Base-by-base conservation (phyloP, 2,113 vertebrate species). In the Tapirus terrestris region DNA sequence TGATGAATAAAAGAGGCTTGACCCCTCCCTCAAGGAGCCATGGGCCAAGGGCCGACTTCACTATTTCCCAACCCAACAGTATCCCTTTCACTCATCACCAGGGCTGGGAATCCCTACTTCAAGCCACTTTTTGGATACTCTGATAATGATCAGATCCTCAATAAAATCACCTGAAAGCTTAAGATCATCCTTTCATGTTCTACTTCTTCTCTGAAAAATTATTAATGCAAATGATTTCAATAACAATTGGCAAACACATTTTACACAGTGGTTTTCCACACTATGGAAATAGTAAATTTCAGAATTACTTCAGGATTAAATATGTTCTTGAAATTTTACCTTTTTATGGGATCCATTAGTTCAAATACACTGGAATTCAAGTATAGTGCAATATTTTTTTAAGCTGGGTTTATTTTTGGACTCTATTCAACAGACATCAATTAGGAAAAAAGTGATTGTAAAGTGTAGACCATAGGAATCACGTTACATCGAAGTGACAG, bases 121-220 rank as follows among this genome's bases (percentile, higher is more conserved):
- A 33, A 53, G 43, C 17, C 8, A 84, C 33, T 61, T 72, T 93
- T 72, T 53, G 10, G 53, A 92, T 96, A 82, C 43, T 70, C 60
- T 45, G 60, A 70, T 94, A 90, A 67, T 81, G 33, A 88, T 70
- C 31, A 97, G n/a, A 61, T 67, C n/a, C 56, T 93, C 63, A 73
- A 29, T 56, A 89, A 94, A 93, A 67, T 85, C 76, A 94, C 20
- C 14, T 12, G 39, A 91, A 91, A 96, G 18, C 17, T 94, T 72
- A 63, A 20, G 56, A 58, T 65, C 4, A 81, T 13, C 43, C 3
- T 84, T 72, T 53, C 29, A 65, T 43, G 76, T 21, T 89, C 18
- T 29, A 29, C 3, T 72, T 82, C 8, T 48, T 33, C 25, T 81
- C 25, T 87, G 36, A 81, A 89, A 81, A 1, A 0, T 81, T 91